These are phyloP conservation scores for Drosophila trapezifrons DNA, from an alignment of 1,140 invertebrate genomes.

Conservation along the genomic window DNA sequence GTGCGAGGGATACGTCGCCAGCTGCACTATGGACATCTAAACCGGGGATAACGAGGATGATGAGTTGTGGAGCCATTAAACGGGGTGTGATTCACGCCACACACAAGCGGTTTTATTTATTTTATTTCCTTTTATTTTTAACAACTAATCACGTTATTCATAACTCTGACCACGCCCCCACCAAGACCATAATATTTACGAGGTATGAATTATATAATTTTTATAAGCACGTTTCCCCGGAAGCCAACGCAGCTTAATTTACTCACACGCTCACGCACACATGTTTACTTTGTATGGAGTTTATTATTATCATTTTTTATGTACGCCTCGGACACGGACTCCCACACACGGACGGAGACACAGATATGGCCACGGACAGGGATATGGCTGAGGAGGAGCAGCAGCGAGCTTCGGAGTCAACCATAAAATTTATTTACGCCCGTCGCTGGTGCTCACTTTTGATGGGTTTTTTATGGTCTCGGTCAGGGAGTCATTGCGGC, in stretches of 20 bases:
- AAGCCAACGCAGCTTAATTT: conserved; percentile 70
- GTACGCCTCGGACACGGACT: conserved; percentile 36
- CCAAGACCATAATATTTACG: conserved; percentile 71
- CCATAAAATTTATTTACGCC: conserved; percentile 78
- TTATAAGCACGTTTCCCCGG: conserved; percentile 71
- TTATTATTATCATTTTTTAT: conserved; percentile 83
- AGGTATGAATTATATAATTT: conserved; percentile 83
- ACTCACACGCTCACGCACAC: conserved; percentile 77
- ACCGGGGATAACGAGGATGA: conserved; percentile 1
- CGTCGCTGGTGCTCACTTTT: conserved; percentile 69
- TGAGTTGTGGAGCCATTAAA: conserved; percentile 27
- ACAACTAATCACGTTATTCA: conserved; percentile 82
- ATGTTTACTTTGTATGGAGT: conserved; percentile 80
- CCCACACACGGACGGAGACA: conserved; percentile 12
- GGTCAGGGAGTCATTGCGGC: conserved; percentile 49
- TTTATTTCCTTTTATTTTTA: conserved; percentile 43
- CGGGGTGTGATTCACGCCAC: conserved; percentile 26
- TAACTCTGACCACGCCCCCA: conserved; percentile 60
- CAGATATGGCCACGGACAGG: conserved; percentile 14
- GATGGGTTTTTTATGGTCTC: conserved; percentile 72
- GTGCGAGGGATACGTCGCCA: conserved; percentile 80
- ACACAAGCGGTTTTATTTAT: conserved; percentile 21
- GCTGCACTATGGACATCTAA: conserved; percentile 65
- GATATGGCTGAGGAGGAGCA: background rate
- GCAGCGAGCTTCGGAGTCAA: conserved; percentile 32